A percentile compares a stretch with the other conserved stretches of the same genome.
These are phyloP conservation scores for Oligia fasciuncula DNA, from an alignment of 2,888 invertebrate genomes.

Conservation along the genomic window DNA sequence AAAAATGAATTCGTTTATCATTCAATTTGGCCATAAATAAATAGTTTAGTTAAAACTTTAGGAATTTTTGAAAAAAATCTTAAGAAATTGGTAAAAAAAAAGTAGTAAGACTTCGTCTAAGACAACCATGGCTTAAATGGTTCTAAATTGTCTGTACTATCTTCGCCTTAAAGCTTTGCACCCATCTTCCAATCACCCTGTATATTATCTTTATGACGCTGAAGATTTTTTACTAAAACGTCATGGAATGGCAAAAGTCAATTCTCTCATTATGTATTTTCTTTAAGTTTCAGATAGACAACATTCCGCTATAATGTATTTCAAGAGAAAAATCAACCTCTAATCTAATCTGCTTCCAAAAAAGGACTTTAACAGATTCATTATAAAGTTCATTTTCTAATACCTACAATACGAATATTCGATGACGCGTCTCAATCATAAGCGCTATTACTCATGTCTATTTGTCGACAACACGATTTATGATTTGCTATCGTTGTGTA, in stretches of 20 bases:
- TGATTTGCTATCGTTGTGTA: background rate
- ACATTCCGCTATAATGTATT: constrained; percentile 2
- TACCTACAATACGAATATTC: background rate
- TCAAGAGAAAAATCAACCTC: background rate
- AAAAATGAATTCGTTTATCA: too few species aligned
- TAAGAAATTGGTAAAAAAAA: too few species aligned
- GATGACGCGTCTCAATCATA: constrained; percentile 73
- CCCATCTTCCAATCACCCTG: too few species aligned
- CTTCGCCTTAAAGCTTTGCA: too few species aligned
- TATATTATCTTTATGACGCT: background rate
- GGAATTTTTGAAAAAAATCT: too few species aligned
- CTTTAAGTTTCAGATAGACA: background rate
- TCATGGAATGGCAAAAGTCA: too few species aligned
- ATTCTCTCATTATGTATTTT: background rate
- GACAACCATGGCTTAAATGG: too few species aligned
- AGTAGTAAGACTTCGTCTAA: too few species aligned
- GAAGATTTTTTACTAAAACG: background rate
- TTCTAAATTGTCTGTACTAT: too few species aligned
- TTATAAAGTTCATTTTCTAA: constrained; percentile 1
- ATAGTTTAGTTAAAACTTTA: too few species aligned
- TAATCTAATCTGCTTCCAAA: background rate
- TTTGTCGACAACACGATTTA: constrained; percentile 26
- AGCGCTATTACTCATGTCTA: constrained; percentile 61
- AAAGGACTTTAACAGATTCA: background rate
- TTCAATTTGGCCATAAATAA: too few species aligned